Conservation (phyloP, 2,888 invertebrate species). For the Limenitis camilla region DNA sequence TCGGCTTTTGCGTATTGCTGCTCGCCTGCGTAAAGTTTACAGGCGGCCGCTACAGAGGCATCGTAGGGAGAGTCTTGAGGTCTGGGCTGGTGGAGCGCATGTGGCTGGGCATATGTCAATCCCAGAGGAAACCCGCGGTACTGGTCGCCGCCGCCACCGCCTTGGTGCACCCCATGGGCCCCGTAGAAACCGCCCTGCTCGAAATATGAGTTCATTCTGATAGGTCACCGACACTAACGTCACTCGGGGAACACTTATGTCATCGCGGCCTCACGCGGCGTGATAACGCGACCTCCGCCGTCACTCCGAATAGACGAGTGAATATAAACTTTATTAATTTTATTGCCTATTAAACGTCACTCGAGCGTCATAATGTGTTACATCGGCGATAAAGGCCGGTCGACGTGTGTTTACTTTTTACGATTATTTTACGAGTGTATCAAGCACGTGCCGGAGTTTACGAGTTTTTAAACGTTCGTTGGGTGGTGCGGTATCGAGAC, state of each 20-base stretch:
- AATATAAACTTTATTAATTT: conserved; percentile 70
- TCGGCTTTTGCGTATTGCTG: conserved; percentile 82
- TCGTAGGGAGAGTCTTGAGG: conserved; percentile 95
- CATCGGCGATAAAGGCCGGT: conserved; percentile 70
- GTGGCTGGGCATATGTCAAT: conserved; percentile 88
- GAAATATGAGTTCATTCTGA: conserved; percentile 95
- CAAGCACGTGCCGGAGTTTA: conserved; percentile 70
- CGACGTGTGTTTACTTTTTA: conserved; percentile 74
- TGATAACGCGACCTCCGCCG: conserved; percentile 70
- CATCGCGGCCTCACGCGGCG: conserved; percentile 66
- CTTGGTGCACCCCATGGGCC: conserved; percentile 87
- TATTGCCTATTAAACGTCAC: conserved; percentile 74
- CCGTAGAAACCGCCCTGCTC: conserved; percentile 97
- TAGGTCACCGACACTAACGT: conserved; percentile 63
- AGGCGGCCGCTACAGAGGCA: conserved; percentile 90
- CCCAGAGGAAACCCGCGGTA: conserved; percentile 92
- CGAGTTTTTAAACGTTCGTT: conserved; percentile 66
- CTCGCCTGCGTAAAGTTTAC: conserved; percentile 85
- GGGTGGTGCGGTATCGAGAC: conserved; percentile 50
- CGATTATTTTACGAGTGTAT: conserved; percentile 70
- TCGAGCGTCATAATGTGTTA: conserved; percentile 72
- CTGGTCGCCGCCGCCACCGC: conserved; percentile 82
- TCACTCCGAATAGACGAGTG: conserved; percentile 61
- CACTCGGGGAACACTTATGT: conserved; percentile 69
- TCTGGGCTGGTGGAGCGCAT: conserved; percentile 83